A percentile compares a stretch with the other conserved stretches of the same genome.
phyloP scores from a whole-genome alignment of 2,797 vertebrate genomes.

The Labeo calbasu region DNA sequence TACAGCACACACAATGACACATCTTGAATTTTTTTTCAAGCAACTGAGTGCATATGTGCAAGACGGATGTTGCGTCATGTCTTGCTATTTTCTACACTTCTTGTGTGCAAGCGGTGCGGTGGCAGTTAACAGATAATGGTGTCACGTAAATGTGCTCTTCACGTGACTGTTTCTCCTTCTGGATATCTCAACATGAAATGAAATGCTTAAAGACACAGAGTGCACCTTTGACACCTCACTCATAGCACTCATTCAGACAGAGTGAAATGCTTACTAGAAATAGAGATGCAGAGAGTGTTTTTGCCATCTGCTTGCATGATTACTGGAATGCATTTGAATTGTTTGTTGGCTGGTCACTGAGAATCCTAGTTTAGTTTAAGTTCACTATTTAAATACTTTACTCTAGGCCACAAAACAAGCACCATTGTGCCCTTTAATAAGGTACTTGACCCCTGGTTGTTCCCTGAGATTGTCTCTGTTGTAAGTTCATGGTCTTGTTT shows the following conservation, averaged over 20 bases:
- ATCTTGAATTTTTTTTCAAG: background rate
- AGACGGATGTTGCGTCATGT: background rate
- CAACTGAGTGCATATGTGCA: background rate
- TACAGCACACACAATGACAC: background rate
- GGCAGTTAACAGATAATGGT: background rate
- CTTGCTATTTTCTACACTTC: background rate
- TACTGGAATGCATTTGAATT: background rate
- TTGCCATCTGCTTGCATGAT: background rate
- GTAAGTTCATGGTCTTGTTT: background rate
- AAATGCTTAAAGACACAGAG: background rate
- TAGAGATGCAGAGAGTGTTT: background rate
- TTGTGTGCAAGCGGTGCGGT: background rate
- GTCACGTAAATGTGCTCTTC: background rate
- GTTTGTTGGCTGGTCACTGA: background rate
- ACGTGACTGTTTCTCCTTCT: background rate
- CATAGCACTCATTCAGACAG: background rate
- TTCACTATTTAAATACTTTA: background rate
- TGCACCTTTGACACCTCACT: background rate
- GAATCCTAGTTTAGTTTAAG: background rate
- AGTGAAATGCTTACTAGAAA: background rate
- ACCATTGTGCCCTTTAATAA: background rate
- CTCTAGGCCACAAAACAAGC: background rate
- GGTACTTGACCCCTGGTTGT: background rate
- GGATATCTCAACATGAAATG: background rate
- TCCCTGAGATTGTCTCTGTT: background rate